Evolutionary conservation across 2,797 vertebrate genomes (phyloP), one percentile per base, ranked within the genome.

Genomic region (Cuniculus paca): DNA sequence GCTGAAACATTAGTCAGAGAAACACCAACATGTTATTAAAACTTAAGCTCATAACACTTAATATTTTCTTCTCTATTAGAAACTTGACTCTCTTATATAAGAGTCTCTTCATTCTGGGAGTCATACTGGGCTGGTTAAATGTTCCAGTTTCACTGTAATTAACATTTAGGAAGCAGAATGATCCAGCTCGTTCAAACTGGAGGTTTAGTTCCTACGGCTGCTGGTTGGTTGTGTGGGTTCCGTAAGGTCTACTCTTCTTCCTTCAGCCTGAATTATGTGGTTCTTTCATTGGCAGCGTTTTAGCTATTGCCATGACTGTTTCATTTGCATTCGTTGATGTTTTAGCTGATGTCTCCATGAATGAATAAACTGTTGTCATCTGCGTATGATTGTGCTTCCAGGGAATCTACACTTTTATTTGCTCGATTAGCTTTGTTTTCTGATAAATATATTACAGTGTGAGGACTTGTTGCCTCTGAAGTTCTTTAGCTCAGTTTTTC

Each of bases 401-500:
- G 99, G 97, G 99, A 99, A 98, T 99, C 99, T 98, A 99, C 99
- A 16, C 31, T 34, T 58, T 63, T 63, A 63, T 34, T 63, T 63
- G 61, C 61, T 63, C 96, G 99, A 97, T 99, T 99, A 79, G 99
- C 99, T 98, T 99, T 99, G 98, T 99, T 99, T 98, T 99, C 99
- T 95, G 99, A 99, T 99, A 99, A 99, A 96, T 99, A 99, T 99
- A 99, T 99, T 98, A 99, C 99, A 98, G 99, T 99, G 97, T 99
- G 99, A 98, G 99, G 99, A 98, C 99, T 99, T 98, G 99, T 99
- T 99, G 99, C 98, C 99, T 99, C 98, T 99, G 99, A 97, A 99
- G 99, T 98, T 99, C 99, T 98, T 99, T 99, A 97, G 99, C 99
- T 99, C 99, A 99, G 96, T 99, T 99, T 99, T 99, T 99, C 54